phyloP scores from a whole-genome alignment of 92 coral and sea anemone genomes.

The Actinernus sp. region DNA sequence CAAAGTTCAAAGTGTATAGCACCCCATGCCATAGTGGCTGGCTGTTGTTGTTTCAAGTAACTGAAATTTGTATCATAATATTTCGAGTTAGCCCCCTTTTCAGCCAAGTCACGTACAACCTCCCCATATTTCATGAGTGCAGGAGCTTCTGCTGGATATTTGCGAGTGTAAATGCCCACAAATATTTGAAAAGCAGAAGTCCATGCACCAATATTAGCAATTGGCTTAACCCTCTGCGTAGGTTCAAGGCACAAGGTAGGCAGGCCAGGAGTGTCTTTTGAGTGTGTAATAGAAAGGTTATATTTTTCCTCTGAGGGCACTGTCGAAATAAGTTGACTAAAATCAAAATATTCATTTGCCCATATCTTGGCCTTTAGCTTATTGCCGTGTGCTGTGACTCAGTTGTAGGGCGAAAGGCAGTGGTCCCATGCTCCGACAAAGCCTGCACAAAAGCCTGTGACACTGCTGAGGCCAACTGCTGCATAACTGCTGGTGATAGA shows the following conservation, averaged over 20 bases:
- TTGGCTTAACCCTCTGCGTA: not conserved
- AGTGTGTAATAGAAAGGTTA: too few species aligned
- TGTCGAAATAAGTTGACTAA: too few species aligned
- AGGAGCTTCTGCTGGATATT: slow-evolving; percentile 2
- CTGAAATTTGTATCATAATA: slow-evolving; percentile 40
- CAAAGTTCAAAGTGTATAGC: slow-evolving; percentile 34
- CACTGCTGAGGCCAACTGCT: too few species aligned
- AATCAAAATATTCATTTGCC: too few species aligned
- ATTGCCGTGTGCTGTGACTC: too few species aligned
- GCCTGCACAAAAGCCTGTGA: too few species aligned
- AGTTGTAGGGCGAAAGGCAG: too few species aligned
- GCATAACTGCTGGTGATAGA: too few species aligned
- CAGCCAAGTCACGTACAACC: slow-evolving; percentile 21
- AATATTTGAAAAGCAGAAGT: not conserved
- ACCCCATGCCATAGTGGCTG: slow-evolving; percentile 21
- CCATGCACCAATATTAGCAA: not conserved
- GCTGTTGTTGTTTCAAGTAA: slow-evolving; percentile 2
- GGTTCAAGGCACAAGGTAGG: slow-evolving; percentile 12
- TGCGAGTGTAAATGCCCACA: not conserved
- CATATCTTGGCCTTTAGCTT: too few species aligned
- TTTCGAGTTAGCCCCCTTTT: slow-evolving; percentile 28
- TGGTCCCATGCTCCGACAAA: too few species aligned
- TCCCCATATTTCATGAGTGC: slow-evolving; percentile 35
- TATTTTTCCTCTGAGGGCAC: too few species aligned
- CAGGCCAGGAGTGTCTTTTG: too few species aligned